Conservation (phyloP, 2,888 invertebrate species). For the Allophyes oxyacanthae region DNA sequence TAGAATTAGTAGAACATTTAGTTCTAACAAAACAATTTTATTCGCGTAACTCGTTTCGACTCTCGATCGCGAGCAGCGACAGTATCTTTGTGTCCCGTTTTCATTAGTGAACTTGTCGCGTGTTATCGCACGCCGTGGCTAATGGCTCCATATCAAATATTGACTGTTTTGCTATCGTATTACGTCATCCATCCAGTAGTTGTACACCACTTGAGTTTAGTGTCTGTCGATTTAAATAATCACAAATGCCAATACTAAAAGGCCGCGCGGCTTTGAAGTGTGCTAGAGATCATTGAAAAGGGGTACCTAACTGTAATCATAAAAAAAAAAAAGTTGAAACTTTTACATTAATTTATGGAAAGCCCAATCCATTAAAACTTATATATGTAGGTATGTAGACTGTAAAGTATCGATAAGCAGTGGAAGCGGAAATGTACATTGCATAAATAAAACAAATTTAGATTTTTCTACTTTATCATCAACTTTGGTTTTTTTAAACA, state of each 20-base stretch:
- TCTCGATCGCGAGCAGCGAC: constrained; percentile 35
- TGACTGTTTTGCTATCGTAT: constrained; percentile 83
- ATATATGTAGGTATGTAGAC: too few species aligned
- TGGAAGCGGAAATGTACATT: too few species aligned
- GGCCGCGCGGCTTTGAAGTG: constrained; percentile 44
- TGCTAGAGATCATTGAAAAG: constrained; percentile 12
- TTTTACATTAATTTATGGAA: constrained; percentile 20
- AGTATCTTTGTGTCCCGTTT: constrained; percentile 74
- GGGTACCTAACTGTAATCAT: constrained; percentile 12
- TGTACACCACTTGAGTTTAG: constrained; percentile 59
- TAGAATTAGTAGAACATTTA: too few species aligned
- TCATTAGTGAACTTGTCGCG: constrained; percentile 83
- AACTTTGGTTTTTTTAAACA: too few species aligned
- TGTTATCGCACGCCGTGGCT: constrained; percentile 78
- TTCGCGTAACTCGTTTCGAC: constrained; percentile 36
- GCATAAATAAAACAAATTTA: too few species aligned
- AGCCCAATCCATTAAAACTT: not conserved
- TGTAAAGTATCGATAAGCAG: too few species aligned
- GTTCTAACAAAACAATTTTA: constrained; percentile 17
- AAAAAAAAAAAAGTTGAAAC: constrained; percentile 4
- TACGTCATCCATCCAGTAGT: constrained; percentile 81
- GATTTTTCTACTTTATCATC: too few species aligned
- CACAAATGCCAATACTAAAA: constrained; percentile 49
- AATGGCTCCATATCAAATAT: constrained; percentile 86
- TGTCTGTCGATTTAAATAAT: constrained; percentile 61